A percentile compares a stretch with the other conserved stretches of the same genome.
Conservation (phyloP, 2,888 invertebrate genomes). For the Athalia cordata region DNA sequence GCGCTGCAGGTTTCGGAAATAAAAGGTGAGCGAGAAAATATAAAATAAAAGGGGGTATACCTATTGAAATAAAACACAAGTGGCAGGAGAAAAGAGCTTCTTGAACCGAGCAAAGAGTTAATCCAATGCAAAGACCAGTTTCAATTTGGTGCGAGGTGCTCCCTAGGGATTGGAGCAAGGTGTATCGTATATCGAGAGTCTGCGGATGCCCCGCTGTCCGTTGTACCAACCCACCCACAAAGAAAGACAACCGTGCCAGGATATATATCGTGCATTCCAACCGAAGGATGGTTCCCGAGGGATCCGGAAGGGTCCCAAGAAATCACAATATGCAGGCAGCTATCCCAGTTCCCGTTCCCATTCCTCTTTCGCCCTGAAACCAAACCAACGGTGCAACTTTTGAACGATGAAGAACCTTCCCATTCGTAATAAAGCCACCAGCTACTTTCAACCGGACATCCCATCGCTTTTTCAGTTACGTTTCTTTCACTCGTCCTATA, state of each 20-base stretch:
- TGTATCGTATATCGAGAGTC: slow-evolving; percentile 49
- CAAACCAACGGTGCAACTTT: not conserved
- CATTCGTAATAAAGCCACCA: slow-evolving; percentile 5
- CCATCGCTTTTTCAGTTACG: not conserved
- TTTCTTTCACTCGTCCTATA: not conserved
- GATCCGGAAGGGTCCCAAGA: slow-evolving; percentile 60
- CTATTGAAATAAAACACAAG: not conserved
- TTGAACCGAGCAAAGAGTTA: slow-evolving; percentile 61
- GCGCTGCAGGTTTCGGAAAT: too few relatives aligned
- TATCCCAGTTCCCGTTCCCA: not conserved
- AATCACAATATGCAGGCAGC: slow-evolving; percentile 59
- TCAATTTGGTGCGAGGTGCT: slow-evolving; percentile 67
- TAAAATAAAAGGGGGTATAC: too few relatives aligned
- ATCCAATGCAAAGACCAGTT: slow-evolving; percentile 69
- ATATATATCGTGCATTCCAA: slow-evolving; percentile 58
- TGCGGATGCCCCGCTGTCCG: slow-evolving; percentile 45
- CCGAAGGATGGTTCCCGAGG: slow-evolving; percentile 63
- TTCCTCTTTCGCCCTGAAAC: not conserved
- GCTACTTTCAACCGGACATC: not conserved
- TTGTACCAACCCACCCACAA: slow-evolving; percentile 57
- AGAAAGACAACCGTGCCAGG: slow-evolving; percentile 52
- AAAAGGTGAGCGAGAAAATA: too few relatives aligned
- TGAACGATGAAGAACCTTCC: slow-evolving; percentile 1
- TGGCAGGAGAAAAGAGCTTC: slow-evolving; percentile 15
- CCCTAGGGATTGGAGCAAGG: slow-evolving; percentile 56